Conservation (phyloP, 2,888 invertebrate species). For the Thelaira solivaga region DNA sequence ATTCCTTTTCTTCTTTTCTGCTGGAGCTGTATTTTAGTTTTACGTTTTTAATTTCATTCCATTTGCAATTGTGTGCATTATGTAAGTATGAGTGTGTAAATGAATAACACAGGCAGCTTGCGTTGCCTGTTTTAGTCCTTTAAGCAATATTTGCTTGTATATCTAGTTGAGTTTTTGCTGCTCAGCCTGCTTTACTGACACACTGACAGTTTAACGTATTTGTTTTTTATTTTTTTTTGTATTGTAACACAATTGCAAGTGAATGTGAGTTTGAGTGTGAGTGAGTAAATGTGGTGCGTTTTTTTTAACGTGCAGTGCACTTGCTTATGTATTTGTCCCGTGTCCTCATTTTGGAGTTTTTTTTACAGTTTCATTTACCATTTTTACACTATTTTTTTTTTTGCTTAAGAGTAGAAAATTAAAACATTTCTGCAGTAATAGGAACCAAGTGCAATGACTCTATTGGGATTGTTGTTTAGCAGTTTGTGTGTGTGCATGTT, state of each 20-base stretch:
- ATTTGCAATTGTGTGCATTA: constrained; percentile 37
- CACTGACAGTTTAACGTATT: constrained; percentile 43
- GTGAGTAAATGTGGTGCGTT: constrained; percentile 14
- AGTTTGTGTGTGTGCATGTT: constrained; percentile 3
- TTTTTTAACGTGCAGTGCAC: not conserved
- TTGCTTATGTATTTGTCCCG: constrained; percentile 15
- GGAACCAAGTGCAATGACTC: constrained; percentile 60
- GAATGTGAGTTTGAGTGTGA: not conserved
- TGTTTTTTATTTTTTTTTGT: not conserved
- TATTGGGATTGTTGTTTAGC: constrained; percentile 47
- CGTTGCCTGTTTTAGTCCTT: constrained; percentile 14
- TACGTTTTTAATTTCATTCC: constrained; percentile 43
- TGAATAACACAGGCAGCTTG: constrained; percentile 12
- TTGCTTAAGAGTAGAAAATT: constrained; percentile 50
- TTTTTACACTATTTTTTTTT: constrained; percentile 8
- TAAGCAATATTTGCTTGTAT: constrained; percentile 9
- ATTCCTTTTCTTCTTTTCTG: not conserved
- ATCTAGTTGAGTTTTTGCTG: constrained; percentile 14
- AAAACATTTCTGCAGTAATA: constrained; percentile 57
- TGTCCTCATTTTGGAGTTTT: constrained; percentile 40
- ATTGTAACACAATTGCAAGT: not conserved
- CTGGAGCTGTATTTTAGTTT: constrained; percentile 24
- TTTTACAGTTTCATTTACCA: constrained; percentile 15
- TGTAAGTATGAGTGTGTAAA: not conserved
- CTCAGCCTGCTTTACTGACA: constrained; percentile 45